A percentile compares a stretch with the other conserved stretches of the same genome.
These are phyloP conservation scores for Ondatra zibethicus DNA, from an alignment of 2,113 vertebrate genomes.

Conservation along the genomic window DNA sequence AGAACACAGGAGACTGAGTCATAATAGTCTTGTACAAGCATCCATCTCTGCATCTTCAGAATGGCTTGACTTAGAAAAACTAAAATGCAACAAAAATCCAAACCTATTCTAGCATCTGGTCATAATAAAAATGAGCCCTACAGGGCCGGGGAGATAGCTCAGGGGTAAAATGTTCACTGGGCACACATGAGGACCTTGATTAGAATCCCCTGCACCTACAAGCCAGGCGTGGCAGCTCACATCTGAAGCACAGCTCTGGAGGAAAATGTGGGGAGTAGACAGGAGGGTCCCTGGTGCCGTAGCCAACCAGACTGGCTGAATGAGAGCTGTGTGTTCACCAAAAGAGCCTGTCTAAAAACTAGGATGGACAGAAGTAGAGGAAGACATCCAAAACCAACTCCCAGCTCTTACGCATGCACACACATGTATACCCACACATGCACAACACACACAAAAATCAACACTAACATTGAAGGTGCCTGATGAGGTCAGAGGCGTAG, in stretches of 20 bases:
- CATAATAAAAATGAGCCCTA: background rate
- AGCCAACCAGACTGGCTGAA: background rate
- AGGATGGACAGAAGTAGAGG: background rate
- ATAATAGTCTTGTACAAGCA: background rate
- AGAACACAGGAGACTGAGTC: background rate
- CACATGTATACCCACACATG: background rate
- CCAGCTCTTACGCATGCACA: background rate
- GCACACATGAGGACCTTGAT: rapidly evolving
- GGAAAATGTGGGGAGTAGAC: no score
- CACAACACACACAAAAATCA: background rate
- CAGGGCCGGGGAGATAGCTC: background rate
- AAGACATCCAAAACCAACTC: background rate
- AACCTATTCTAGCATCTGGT: background rate
- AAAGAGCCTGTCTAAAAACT: background rate
- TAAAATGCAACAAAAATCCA: background rate
- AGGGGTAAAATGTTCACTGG: no score
- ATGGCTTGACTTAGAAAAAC: background rate
- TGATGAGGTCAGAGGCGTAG: no score
- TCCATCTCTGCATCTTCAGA: background rate
- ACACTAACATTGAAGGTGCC: background rate
- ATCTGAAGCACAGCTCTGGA: background rate
- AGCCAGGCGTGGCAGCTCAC: background rate
- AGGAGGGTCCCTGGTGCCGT: background rate
- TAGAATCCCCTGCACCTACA: background rate
- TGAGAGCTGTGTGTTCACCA: background rate